A percentile compares a stretch with the other conserved stretches of the same genome.
These are phyloP conservation scores for Tetanocera ferruginea DNA, from an alignment of 2,888 invertebrate species.

Conservation along the genomic window DNA sequence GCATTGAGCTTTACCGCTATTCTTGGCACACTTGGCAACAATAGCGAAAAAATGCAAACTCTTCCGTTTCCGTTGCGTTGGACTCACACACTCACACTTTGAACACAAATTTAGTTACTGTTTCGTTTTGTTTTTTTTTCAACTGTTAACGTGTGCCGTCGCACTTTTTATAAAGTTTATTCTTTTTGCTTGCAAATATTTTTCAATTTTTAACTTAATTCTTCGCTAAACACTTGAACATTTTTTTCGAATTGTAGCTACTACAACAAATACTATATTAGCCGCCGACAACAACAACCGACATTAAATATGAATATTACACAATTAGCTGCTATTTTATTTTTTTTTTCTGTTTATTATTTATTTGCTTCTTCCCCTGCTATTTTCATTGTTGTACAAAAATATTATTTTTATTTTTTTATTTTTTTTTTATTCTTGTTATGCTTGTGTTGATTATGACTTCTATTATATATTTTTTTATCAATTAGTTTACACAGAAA, in stretches of 20 bases:
- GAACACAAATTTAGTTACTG: slow-evolving; percentile 4
- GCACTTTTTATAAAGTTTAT: neutral
- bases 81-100: slow-evolving; percentile 1
- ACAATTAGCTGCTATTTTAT: slow-evolving; percentile 10
- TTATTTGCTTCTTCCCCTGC: neutral
- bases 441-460: slow-evolving; percentile 19
- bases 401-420: neutral
- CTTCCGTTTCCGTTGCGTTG: slow-evolving; percentile 43
- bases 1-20: neutral
- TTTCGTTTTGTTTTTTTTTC: slow-evolving; percentile 36
- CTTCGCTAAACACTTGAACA: neutral
- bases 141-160: neutral
- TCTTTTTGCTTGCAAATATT: neutral
- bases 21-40: neutral
- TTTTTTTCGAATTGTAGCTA: neutral
- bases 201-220: neutral
- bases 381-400: slow-evolving; percentile 1
- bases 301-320: too few relatives aligned
- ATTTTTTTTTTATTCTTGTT: too few relatives aligned
- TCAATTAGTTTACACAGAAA: slow-evolving; percentile 37
- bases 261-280: slow-evolving; percentile 8
- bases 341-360: neutral
- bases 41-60: neutral
- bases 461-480: slow-evolving; percentile 34
- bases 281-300: slow-evolving; percentile 7